A percentile compares a stretch with the other conserved stretches of the same genome.
These are phyloP conservation scores for Muntiacus muntjak DNA, from an alignment of 2,113 vertebrate species.

Conservation along the genomic window DNA sequence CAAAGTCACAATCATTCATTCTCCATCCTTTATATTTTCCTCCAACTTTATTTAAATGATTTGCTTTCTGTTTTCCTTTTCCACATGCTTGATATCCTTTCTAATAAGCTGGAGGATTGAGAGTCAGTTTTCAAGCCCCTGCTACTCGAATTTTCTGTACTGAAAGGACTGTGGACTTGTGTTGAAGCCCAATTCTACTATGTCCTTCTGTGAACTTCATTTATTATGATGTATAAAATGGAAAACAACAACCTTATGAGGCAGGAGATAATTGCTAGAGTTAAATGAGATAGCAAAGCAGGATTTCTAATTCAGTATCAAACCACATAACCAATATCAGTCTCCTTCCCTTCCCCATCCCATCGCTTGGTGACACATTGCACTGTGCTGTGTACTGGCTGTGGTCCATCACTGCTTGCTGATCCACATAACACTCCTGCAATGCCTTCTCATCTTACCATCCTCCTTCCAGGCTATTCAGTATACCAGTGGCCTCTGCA, in stretches of 20 bases:
- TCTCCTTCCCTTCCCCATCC: not conserved
- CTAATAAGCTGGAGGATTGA: not conserved
- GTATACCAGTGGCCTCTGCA: not conserved
- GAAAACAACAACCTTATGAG: not conserved
- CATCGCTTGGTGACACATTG: not conserved
- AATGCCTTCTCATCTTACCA: not conserved
- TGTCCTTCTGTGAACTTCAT: not conserved
- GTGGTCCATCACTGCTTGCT: not conserved
- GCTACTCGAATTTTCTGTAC: not conserved
- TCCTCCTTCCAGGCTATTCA: not conserved
- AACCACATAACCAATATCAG: not conserved
- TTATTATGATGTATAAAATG: not conserved
- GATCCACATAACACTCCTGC: fast-evolving
- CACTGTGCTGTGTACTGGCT: not conserved
- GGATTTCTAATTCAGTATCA: not conserved
- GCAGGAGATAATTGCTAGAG: not conserved
- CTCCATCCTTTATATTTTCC: not conserved
- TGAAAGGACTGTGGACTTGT: not conserved
- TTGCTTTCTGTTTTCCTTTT: not conserved
- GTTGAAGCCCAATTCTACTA: not conserved
- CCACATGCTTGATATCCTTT: not conserved
- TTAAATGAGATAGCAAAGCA: not conserved
- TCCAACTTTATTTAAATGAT: not conserved
- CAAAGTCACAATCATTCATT: not conserved
- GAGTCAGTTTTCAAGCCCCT: not conserved